Conservation (phyloP, 1,140 invertebrate species). For the Apis laboriosa region DNA sequence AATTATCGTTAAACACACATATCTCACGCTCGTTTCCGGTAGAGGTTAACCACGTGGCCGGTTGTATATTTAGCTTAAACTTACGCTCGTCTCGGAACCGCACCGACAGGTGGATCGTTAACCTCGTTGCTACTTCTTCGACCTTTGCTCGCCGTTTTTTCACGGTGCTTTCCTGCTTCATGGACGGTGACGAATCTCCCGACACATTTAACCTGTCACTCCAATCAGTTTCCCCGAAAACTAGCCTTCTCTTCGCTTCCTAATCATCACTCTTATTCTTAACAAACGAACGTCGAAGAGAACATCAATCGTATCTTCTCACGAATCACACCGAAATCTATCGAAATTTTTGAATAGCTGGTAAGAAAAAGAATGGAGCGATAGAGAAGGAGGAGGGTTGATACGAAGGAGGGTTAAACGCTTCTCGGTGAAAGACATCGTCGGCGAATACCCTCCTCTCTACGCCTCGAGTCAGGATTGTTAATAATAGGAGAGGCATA, state of each 20-base stretch:
- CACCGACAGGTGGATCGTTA: conserved; percentile 66
- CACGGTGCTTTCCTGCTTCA: conserved; percentile 27
- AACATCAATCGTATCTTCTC: too few species aligned
- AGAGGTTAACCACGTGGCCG: conserved; percentile 44
- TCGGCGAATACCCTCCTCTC: conserved; percentile 19
- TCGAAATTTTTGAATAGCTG: too few species aligned
- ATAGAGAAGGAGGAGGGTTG: neutral
- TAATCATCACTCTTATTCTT: too few species aligned
- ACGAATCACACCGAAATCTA: too few species aligned
- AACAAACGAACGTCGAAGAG: too few species aligned
- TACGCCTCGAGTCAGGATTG: conserved; percentile 62
- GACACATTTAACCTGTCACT: conserved; percentile 40
- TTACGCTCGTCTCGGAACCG: neutral
- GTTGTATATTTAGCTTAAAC: conserved; percentile 53
- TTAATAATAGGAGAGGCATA: conserved; percentile 79
- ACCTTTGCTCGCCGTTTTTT: conserved; percentile 32
- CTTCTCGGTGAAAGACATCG: conserved; percentile 14
- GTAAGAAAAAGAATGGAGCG: too few species aligned
- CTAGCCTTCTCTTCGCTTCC: too few species aligned
- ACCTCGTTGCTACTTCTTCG: conserved; percentile 31
- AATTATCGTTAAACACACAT: conserved; percentile 17
- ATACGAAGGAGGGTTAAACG: conserved; percentile 19
- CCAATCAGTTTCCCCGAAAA: neutral
- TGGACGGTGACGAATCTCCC: conserved; percentile 55
- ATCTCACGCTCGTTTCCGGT: conserved; percentile 42